phyloP scores from a whole-genome alignment of 2,888 invertebrate species.

The Drosophila anomalata region DNA sequence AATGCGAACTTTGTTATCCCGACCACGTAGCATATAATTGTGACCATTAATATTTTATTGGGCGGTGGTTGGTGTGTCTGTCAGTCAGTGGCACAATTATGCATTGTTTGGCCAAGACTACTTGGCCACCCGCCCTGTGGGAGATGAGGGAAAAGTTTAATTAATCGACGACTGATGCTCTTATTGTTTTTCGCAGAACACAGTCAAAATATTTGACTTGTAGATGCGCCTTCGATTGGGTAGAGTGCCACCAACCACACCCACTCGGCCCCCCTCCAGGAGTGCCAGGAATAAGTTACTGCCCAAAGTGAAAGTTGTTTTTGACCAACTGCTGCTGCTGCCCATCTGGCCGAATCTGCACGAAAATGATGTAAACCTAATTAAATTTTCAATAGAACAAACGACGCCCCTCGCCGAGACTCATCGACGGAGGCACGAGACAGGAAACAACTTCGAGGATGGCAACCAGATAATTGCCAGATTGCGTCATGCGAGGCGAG shows the following conservation, averaged over 20 bases:
- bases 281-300: constrained; percentile 17
- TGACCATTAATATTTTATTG: constrained; percentile 79
- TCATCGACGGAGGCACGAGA: background rate
- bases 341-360: constrained; percentile 73
- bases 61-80: constrained; percentile 63
- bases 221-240: constrained; percentile 79
- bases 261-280: background rate
- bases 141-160: constrained; percentile 53
- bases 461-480: constrained; percentile 72
- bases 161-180: constrained; percentile 76
- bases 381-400: constrained; percentile 76
- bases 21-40: constrained; percentile 78
- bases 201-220: constrained; percentile 77
- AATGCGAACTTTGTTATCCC: constrained; percentile 60
- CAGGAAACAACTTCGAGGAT: constrained; percentile 58
- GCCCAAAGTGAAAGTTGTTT: constrained; percentile 51
- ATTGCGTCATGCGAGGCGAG: constrained; percentile 70
- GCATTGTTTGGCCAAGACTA: constrained; percentile 54
- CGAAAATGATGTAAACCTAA: constrained; percentile 79
- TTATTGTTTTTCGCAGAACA: constrained; percentile 66
- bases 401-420: constrained; percentile 24
- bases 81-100: constrained; percentile 52
- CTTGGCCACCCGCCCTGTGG: background rate
- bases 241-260: constrained; percentile 30
- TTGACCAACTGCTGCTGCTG: constrained; percentile 57